phyloP scores from a whole-genome alignment of 1,140 invertebrate species.

The Berghia stephanieae region DNA sequence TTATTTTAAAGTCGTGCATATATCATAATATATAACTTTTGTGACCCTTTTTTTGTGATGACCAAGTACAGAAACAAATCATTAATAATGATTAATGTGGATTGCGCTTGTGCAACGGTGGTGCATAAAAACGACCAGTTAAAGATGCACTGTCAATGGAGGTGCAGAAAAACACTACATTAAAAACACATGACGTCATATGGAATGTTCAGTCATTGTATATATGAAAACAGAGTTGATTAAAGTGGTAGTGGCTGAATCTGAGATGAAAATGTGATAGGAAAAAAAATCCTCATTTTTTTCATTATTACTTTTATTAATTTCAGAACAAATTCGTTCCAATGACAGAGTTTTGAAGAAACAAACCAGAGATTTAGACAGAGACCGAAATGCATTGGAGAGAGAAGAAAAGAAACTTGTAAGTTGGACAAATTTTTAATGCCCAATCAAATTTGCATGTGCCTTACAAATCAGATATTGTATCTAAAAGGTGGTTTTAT shows the following conservation, averaged over 20 bases:
- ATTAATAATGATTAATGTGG: too few species aligned
- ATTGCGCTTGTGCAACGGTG: too few species aligned
- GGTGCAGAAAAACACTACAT: too few species aligned
- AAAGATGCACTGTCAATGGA: too few species aligned
- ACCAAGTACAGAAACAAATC: too few species aligned
- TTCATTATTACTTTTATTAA: not conserved
- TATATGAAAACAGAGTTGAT: not conserved
- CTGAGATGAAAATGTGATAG: too few species aligned
- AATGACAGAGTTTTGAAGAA: constrained; percentile 83
- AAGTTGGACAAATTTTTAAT: constrained; percentile 44
- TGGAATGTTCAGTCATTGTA: not conserved
- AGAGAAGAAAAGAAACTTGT: constrained; percentile 90
- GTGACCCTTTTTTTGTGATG: too few species aligned
- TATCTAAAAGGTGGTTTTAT: not conserved
- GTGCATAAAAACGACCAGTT: too few species aligned
- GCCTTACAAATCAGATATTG: not conserved
- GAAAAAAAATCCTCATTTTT: not conserved
- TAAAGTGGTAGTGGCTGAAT: too few species aligned
- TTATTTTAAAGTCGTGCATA: not conserved
- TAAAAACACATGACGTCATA: not conserved
- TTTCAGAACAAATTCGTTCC: constrained; percentile 82
- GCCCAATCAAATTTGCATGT: not conserved
- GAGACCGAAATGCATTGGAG: constrained; percentile 82
- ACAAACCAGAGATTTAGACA: constrained; percentile 83
- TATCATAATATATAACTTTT: not conserved